These are phyloP conservation scores for Callospermophilus lateralis DNA, from an alignment of 2,113 vertebrate species.

Conservation along the genomic window DNA sequence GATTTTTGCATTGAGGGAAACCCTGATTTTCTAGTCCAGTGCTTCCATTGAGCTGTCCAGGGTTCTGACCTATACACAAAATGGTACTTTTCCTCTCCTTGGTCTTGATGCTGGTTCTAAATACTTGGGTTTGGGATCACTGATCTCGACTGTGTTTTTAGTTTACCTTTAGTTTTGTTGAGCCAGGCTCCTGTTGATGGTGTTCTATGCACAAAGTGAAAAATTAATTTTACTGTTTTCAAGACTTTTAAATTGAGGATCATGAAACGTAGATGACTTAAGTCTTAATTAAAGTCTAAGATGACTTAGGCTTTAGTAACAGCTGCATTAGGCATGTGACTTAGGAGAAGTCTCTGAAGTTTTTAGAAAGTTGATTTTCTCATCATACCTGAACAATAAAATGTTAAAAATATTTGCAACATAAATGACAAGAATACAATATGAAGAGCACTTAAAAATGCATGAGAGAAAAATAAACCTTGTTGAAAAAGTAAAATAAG, in stretches of 20 bases:
- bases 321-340: neutral
- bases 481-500: slow-evolving; percentile 27
- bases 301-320: neutral
- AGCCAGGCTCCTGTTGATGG: neutral
- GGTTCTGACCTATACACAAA: slow-evolving; percentile 60
- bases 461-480: neutral
- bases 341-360: slow-evolving; percentile 23
- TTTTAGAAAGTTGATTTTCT: slow-evolving; percentile 54
- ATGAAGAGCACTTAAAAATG: neutral
- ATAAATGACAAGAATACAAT: slow-evolving; percentile 32
- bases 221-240: neutral
- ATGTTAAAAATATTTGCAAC: slow-evolving; percentile 37
- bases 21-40: neutral
- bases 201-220: neutral
- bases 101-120: neutral
- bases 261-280: neutral
- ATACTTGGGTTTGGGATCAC: neutral
- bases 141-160: slow-evolving; percentile 10
- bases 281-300: neutral
- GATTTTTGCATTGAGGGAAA: too few relatives aligned
- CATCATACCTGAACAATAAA: neutral
- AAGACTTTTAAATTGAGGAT: neutral
- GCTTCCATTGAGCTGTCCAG: slow-evolving; percentile 64
- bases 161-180: neutral
- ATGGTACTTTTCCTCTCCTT: neutral